Conservation (phyloP, 2,888 invertebrate species). For the Metallyticus violacea region DNA sequence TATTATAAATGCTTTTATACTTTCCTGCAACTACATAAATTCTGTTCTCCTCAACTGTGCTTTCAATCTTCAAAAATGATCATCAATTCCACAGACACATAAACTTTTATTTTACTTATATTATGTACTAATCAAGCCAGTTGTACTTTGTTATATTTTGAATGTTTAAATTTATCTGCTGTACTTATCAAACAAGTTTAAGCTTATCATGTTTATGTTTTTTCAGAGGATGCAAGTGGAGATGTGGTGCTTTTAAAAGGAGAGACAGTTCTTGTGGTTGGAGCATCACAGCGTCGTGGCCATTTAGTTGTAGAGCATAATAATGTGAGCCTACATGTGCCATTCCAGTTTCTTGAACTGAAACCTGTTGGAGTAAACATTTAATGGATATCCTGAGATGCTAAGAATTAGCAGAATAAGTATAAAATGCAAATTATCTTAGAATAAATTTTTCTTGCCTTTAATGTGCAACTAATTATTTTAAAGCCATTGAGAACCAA, state of each 20-base stretch:
- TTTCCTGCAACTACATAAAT: too few species aligned
- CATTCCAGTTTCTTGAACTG: slow-evolving; percentile 79
- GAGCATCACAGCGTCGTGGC: slow-evolving; percentile 81
- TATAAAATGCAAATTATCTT: not conserved
- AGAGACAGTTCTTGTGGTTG: slow-evolving; percentile 82
- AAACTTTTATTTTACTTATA: too few species aligned
- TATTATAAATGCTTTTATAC: too few species aligned
- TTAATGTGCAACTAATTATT: not conserved
- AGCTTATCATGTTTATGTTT: not conserved
- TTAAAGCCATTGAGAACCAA: not conserved
- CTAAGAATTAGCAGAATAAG: not conserved
- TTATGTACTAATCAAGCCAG: not conserved
- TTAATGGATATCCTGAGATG: slow-evolving; percentile 8
- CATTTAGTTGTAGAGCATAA: slow-evolving; percentile 84
- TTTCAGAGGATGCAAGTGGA: slow-evolving; percentile 49
- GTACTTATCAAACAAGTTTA: not conserved
- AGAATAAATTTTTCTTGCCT: not conserved
- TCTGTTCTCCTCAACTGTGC: too few species aligned
- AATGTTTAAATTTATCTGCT: too few species aligned
- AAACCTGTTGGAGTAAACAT: slow-evolving; percentile 46
- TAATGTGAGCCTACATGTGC: slow-evolving; percentile 70
- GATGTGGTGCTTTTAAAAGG: slow-evolving; percentile 71
- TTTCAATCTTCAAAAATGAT: too few species aligned
- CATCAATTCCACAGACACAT: too few species aligned
- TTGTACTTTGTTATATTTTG: not conserved